Evolutionary conservation across 2,888 invertebrate genomes (phyloP).

Genomic region (Dryobotodes eremita): DNA sequence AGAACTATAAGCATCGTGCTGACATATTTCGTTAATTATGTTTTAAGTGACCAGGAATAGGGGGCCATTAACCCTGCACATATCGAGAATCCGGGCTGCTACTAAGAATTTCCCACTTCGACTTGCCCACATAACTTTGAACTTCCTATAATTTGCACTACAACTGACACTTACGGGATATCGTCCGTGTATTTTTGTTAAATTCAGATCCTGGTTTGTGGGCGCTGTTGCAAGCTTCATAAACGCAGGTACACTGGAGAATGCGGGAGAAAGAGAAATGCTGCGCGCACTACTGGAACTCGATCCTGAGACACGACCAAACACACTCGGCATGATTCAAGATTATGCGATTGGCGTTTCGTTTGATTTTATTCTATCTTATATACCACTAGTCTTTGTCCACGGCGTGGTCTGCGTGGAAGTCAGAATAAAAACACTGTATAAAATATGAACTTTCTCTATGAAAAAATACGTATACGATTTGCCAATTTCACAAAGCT

Average conservation of each 20-base stretch:
- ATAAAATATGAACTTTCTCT: not conserved
- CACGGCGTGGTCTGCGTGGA: not conserved
- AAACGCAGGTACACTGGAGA: conserved; percentile 4
- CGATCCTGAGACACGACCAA: conserved; percentile 3
- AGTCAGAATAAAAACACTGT: not conserved
- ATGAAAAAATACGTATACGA: not conserved
- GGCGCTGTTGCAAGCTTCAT: conserved; percentile 15
- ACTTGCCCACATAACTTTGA: not conserved
- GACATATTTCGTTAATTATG: not conserved
- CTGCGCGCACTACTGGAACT: not conserved
- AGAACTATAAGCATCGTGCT: not conserved
- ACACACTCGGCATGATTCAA: not conserved
- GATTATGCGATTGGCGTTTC: not conserved
- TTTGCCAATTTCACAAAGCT: not conserved
- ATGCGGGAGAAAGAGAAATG: not conserved
- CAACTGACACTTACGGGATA: conserved; percentile 4
- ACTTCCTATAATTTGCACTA: not conserved
- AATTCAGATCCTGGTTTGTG: not conserved
- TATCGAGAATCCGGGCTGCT: not conserved
- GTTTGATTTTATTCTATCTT: not conserved
- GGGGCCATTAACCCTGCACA: not conserved
- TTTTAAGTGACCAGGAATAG: not conserved
- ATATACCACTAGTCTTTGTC: not conserved
- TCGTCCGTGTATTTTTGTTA: not conserved
- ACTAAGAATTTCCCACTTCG: too few relatives aligned